phyloP scores from a whole-genome alignment of 64 coral and sea anemone species.

The Dendronephthya gigantea region DNA sequence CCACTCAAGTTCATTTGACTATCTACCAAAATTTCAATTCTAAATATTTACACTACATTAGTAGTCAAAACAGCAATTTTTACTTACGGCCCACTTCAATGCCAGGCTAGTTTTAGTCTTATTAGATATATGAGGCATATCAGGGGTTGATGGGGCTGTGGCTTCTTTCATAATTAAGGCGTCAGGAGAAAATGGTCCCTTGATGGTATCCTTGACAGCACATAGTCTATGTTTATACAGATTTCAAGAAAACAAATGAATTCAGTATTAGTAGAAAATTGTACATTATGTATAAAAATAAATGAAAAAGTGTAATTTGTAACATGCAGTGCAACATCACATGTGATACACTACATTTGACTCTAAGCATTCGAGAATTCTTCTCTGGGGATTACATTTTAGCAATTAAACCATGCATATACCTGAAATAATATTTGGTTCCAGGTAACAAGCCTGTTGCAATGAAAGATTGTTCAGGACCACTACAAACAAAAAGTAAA shows the following conservation, averaged over 20 bases:
- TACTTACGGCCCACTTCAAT: constrained; percentile 80
- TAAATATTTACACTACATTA: neutral
- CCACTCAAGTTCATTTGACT: neutral
- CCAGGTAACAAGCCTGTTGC: neutral
- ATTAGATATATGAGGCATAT: constrained; percentile 38
- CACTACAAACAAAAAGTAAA: neutral
- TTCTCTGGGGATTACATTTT: too few species aligned
- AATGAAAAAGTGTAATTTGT: too few species aligned
- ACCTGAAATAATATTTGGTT: neutral
- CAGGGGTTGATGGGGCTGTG: constrained; percentile 55
- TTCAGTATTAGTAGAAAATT: too few species aligned
- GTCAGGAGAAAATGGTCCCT: constrained; percentile 72
- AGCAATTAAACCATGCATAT: neutral
- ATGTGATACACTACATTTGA: too few species aligned
- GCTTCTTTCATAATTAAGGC: constrained; percentile 43
- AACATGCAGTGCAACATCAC: too few species aligned
- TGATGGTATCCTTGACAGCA: constrained; percentile 57
- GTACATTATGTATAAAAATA: too few species aligned
- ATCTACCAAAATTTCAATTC: too few species aligned
- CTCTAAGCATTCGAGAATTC: too few species aligned
- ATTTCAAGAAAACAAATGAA: neutral
- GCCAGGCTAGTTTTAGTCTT: constrained; percentile 75
- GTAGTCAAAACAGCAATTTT: neutral
- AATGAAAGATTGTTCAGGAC: neutral
- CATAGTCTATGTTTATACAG: constrained; percentile 36